phyloP scores from a whole-genome alignment of 2,797 vertebrate genomes.

The Austrolebias charrua region DNA sequence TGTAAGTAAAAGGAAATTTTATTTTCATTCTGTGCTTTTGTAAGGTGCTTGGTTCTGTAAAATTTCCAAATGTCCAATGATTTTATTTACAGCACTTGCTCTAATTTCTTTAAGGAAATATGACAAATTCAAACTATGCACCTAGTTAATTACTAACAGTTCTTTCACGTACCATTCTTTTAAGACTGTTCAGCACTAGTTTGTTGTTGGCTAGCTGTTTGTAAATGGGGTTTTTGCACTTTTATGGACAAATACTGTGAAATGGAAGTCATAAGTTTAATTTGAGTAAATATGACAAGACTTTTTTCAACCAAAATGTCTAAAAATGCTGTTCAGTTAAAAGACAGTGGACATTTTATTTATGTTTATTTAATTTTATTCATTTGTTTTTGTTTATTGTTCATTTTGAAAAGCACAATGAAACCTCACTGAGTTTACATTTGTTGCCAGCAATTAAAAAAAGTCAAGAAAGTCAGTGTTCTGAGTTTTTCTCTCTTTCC shows the following conservation, averaged over 20 bases:
- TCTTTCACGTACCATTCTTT: background rate
- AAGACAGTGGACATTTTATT: no score
- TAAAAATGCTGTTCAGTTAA: no score
- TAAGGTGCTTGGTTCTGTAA: slow-evolving; percentile 1
- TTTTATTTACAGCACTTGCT: slow-evolving; percentile 2
- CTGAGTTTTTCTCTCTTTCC: background rate
- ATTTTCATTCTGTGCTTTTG: background rate
- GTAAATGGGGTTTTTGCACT: background rate
- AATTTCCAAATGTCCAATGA: background rate
- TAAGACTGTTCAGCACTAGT: background rate
- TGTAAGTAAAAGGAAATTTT: background rate
- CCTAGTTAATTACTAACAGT: background rate
- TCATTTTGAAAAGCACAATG: background rate
- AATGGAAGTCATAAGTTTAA: background rate
- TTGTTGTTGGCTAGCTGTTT: background rate
- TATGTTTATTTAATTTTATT: background rate
- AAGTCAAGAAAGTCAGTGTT: background rate
- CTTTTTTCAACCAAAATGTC: background rate
- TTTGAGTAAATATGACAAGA: background rate
- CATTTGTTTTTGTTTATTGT: background rate
- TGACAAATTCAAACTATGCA: background rate
- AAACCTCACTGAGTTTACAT: background rate
- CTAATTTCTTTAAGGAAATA: background rate
- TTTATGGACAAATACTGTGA: background rate
- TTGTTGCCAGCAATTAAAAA: slow-evolving; percentile 8